phyloP scores from a whole-genome alignment of 2,113 vertebrate species.

The Paramormyrops kingsleyae region DNA sequence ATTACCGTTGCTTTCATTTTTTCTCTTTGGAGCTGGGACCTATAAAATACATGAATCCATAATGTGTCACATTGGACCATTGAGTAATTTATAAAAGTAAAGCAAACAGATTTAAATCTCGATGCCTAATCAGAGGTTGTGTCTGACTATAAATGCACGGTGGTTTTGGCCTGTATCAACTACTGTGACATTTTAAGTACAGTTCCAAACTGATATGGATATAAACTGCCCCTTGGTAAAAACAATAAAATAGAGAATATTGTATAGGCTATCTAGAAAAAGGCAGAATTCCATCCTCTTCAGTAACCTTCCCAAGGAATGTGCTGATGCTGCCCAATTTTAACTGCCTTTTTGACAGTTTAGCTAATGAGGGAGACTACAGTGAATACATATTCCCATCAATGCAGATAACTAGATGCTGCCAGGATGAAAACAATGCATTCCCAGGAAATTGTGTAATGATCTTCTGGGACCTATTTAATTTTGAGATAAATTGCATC shows the following conservation, averaged over 20 bases:
- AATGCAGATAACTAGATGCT: neutral
- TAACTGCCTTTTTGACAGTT: neutral
- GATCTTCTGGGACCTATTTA: neutral
- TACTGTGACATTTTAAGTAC: neutral
- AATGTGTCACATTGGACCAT: neutral
- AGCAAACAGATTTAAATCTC: neutral
- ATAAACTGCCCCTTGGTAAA: neutral
- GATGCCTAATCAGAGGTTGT: neutral
- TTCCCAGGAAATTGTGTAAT: neutral
- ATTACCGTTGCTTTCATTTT: neutral
- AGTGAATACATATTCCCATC: neutral
- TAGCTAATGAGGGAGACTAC: neutral
- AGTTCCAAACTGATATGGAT: neutral
- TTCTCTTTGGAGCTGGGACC: slow-evolving; percentile 5
- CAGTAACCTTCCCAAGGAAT: neutral
- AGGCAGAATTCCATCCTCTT: neutral
- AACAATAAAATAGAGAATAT: neutral
- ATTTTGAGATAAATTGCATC: neutral
- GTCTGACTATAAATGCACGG: neutral
- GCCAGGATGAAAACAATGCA: neutral
- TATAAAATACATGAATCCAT: slow-evolving; percentile 10
- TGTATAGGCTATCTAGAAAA: neutral
- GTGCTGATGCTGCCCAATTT: neutral
- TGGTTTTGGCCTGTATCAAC: neutral
- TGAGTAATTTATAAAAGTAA: neutral